Conservation (phyloP, 2,113 vertebrate genomes). For the Syngnathus scovelli region DNA sequence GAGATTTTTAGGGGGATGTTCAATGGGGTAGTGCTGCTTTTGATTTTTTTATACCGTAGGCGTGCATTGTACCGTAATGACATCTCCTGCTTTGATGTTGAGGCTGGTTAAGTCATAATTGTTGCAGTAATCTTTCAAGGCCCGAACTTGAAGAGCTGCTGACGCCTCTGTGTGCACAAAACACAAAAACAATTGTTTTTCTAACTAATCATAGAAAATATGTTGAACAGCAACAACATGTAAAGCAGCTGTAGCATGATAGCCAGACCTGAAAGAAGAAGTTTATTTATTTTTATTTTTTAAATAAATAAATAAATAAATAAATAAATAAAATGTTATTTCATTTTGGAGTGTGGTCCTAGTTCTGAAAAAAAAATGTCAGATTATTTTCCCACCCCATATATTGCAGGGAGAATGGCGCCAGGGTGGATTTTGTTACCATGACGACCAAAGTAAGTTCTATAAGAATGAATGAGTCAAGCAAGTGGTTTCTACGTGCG, state of each 20-base stretch:
- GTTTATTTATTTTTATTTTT: too few relatives aligned
- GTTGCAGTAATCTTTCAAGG: conserved; percentile 94
- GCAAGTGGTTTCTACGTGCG: neutral
- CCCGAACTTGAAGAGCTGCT: conserved; percentile 90
- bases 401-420: neutral
- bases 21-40: neutral
- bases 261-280: too few relatives aligned
- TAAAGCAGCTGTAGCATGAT: too few relatives aligned
- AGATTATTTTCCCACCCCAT: too few relatives aligned
- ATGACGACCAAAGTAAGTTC: neutral
- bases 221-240: neutral
- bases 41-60: neutral
- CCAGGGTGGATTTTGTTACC: neutral
- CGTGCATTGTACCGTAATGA: conserved; percentile 69
- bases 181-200: neutral
- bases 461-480: neutral
- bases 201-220: neutral
- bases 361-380: neutral
- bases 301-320: too few relatives aligned
- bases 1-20: neutral
- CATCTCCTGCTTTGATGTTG: conserved; percentile 88
- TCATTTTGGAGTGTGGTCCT: neutral
- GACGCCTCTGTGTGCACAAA: conserved; percentile 79
- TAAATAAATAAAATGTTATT: too few relatives aligned
- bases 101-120: conserved; percentile 94